Evolutionary conservation across 64 coral and sea anemone species (phyloP).

Genomic region (Stylophora pistillata): DNA sequence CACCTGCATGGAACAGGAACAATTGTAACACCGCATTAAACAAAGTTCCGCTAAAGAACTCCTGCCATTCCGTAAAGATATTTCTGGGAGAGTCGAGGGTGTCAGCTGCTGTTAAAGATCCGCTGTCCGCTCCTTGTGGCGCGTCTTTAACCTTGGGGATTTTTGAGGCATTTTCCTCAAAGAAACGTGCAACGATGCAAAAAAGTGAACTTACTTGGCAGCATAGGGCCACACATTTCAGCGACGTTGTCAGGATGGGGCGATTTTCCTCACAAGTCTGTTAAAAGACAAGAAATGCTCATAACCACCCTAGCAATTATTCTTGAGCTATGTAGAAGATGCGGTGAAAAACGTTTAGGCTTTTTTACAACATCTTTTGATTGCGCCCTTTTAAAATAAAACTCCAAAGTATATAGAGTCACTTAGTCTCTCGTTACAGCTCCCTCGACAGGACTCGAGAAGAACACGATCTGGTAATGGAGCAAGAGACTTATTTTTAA

Average conservation of each 20-base stretch:
- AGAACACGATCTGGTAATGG: too few relatives aligned
- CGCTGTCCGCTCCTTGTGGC: neutral
- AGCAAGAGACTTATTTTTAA: too few relatives aligned
- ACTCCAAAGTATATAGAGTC: too few relatives aligned
- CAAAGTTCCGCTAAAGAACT: slow-evolving; percentile 85
- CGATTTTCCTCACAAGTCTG: slow-evolving; percentile 62
- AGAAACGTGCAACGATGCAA: slow-evolving; percentile 40
- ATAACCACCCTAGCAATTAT: neutral
- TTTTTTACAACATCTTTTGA: too few relatives aligned
- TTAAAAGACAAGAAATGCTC: neutral
- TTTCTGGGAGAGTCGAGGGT: slow-evolving; percentile 57
- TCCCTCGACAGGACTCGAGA: too few relatives aligned
- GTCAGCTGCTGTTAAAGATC: neutral
- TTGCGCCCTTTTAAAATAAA: too few relatives aligned
- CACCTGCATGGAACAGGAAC: slow-evolving; percentile 76
- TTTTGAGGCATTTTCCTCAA: slow-evolving; percentile 31
- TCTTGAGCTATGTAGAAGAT: too few relatives aligned
- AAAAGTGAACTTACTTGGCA: slow-evolving; percentile 33
- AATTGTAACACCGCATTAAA: slow-evolving; percentile 60
- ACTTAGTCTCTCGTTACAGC: too few relatives aligned
- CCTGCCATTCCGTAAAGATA: slow-evolving; percentile 82
- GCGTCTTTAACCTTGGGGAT: slow-evolving; percentile 4
- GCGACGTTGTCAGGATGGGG: neutral
- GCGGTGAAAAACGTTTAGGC: too few relatives aligned
- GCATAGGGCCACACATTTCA: slow-evolving; percentile 36